A percentile compares a stretch with the other conserved stretches of the same genome.
These are phyloP conservation scores for Protosalanx chinensis DNA, from an alignment of 2,797 vertebrate species.

Conservation along the genomic window DNA sequence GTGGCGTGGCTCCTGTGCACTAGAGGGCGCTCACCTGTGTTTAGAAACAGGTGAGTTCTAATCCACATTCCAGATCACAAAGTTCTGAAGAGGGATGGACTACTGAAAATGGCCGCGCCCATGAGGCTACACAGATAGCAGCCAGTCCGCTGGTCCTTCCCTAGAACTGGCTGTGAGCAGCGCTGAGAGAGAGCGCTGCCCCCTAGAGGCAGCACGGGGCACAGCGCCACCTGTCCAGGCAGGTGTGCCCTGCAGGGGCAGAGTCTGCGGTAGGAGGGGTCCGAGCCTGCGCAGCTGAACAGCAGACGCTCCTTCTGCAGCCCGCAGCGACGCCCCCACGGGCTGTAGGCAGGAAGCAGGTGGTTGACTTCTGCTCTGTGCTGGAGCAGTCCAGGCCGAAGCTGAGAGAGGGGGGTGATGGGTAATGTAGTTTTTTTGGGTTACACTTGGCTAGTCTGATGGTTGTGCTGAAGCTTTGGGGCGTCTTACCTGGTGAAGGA, in stretches of 20 bases:
- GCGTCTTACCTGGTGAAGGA: conserved; percentile 60
- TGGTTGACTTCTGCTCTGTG: conserved; percentile 55
- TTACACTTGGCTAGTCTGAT: not conserved
- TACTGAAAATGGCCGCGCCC: not conserved
- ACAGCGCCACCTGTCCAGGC: conserved; percentile 59
- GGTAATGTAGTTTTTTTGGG: not conserved
- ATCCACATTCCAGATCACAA: not conserved
- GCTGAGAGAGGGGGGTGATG: conserved; percentile 39
- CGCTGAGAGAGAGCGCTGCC: not conserved
- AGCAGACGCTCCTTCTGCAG: conserved; percentile 68
- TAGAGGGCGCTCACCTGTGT: not conserved
- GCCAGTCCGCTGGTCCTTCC: too few species aligned
- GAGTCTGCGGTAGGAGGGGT: conserved; percentile 60
- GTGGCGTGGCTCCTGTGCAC: not conserved
- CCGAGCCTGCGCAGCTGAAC: conserved; percentile 71
- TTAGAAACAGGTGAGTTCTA: not conserved
- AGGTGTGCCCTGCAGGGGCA: conserved; percentile 67
- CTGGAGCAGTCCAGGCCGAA: conserved; percentile 61
- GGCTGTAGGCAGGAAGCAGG: conserved; percentile 69
- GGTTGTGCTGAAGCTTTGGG: not conserved
- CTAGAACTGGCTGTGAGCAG: not conserved
- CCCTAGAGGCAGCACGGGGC: conserved; percentile 48
- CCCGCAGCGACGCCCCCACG: conserved; percentile 66
- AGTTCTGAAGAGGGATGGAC: not conserved
- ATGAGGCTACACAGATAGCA: not conserved